Evolutionary conservation across 1,140 invertebrate genomes (phyloP).

Genomic region (Sarcophaga bullata): DNA sequence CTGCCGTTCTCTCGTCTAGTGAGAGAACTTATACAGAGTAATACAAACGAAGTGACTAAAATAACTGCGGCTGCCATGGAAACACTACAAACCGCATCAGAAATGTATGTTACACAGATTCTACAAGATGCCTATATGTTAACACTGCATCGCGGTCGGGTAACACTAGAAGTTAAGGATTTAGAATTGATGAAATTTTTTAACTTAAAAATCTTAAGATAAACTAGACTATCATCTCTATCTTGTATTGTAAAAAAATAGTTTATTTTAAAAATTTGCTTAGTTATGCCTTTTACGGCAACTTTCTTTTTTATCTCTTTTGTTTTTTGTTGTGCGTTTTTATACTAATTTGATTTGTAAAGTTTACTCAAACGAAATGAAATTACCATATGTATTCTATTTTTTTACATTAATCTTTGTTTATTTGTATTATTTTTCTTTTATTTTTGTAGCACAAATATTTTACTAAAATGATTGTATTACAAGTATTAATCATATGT

Average conservation of each 20-base stretch:
- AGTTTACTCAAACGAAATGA: too few species aligned
- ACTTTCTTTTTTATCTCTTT: too few species aligned
- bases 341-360: too few species aligned
- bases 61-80: conserved; percentile 71
- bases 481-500: background rate
- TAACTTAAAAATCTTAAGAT: background rate
- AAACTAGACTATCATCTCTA: background rate
- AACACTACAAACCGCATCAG: conserved; percentile 75
- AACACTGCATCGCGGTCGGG: conserved; percentile 77
- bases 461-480: background rate
- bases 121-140: conserved; percentile 80
- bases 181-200: conserved; percentile 48
- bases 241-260: too few species aligned
- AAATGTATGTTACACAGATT: conserved; percentile 80
- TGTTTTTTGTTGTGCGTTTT: too few species aligned
- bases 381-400: background rate
- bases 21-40: conserved; percentile 52
- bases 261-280: too few species aligned
- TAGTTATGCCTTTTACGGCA: too few species aligned
- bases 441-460: background rate
- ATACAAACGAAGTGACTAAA: conserved; percentile 44
- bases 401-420: background rate
- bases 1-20: conserved; percentile 60
- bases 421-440: background rate
- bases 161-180: conserved; percentile 80